A percentile compares a stretch with the other conserved stretches of the same genome.
Evolutionary conservation across 2,113 vertebrate genomes (phyloP).

Genomic region (Platanista minor): DNA sequence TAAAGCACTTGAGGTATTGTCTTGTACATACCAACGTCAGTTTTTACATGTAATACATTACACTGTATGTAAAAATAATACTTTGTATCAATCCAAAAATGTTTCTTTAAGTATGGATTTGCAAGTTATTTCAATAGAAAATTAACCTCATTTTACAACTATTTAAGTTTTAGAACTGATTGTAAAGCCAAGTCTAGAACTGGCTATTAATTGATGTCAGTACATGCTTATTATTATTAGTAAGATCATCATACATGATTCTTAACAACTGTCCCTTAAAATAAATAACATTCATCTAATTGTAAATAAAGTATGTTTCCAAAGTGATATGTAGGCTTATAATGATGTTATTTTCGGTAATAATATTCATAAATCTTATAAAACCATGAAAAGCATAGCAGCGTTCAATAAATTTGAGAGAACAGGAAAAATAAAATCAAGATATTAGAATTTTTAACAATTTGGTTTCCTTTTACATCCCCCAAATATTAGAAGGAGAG

Average conservation of each 20-base stretch:
- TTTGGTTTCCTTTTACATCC: background rate
- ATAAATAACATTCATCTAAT: background rate
- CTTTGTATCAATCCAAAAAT: background rate
- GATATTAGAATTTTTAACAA: background rate
- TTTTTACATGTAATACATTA: background rate
- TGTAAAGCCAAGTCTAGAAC: background rate
- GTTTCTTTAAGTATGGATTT: background rate
- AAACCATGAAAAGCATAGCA: background rate
- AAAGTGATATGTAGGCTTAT: background rate
- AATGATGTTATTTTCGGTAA: background rate
- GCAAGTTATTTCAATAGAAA: background rate
- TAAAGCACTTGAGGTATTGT: background rate
- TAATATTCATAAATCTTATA: background rate
- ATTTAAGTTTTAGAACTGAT: background rate
- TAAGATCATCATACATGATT: background rate
- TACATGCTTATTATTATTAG: background rate
- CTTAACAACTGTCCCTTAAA: background rate
- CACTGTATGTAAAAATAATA: background rate
- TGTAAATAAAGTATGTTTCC: background rate
- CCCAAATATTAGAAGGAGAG: background rate
- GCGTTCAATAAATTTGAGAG: background rate
- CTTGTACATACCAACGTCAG: background rate
- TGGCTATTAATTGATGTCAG: background rate
- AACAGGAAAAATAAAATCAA: conserved; percentile 30
- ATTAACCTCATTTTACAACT: background rate